Evolutionary conservation across 2,113 vertebrate species (phyloP).

Genomic region (Nematolebias whitei): DNA sequence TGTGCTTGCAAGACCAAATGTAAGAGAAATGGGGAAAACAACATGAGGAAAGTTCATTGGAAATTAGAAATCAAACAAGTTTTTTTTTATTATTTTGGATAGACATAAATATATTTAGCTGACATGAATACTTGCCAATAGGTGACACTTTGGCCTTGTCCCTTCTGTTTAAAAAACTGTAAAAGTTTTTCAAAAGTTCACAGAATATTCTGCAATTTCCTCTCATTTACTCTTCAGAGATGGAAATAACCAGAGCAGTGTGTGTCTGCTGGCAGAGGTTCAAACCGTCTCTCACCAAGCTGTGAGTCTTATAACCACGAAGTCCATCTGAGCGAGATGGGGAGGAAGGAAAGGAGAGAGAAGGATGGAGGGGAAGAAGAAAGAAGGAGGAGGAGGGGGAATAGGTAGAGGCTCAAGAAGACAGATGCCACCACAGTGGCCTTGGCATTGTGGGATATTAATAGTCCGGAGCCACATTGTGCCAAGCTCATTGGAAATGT

Average conservation of each 20-base stretch:
- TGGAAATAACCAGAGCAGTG: slow-evolving; percentile 52
- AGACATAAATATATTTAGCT: not conserved
- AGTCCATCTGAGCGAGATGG: slow-evolving; percentile 60
- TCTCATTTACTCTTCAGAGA: slow-evolving; percentile 41
- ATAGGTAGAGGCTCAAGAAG: slow-evolving; percentile 48
- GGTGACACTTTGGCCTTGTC: slow-evolving; percentile 4
- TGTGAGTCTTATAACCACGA: slow-evolving; percentile 46
- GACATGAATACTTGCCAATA: not conserved
- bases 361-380: slow-evolving; percentile 12
- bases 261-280: slow-evolving; percentile 58
- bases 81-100: not conserved
- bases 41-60: not conserved
- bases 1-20: not conserved
- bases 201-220: slow-evolving; percentile 42
- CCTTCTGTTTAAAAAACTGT: not conserved
- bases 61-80: not conserved
- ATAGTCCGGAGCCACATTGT: slow-evolving; percentile 73
- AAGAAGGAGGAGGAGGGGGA: slow-evolving; percentile 13
- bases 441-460: slow-evolving; percentile 75
- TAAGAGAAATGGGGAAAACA: not conserved
- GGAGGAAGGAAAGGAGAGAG: slow-evolving; percentile 4
- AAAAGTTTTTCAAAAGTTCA: slow-evolving; percentile 21
- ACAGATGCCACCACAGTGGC: slow-evolving; percentile 80
- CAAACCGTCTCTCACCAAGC: slow-evolving; percentile 67
- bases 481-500: slow-evolving; percentile 74